Evolutionary conservation across 2,797 vertebrate species (phyloP).

Genomic region (Helostoma temminkii): DNA sequence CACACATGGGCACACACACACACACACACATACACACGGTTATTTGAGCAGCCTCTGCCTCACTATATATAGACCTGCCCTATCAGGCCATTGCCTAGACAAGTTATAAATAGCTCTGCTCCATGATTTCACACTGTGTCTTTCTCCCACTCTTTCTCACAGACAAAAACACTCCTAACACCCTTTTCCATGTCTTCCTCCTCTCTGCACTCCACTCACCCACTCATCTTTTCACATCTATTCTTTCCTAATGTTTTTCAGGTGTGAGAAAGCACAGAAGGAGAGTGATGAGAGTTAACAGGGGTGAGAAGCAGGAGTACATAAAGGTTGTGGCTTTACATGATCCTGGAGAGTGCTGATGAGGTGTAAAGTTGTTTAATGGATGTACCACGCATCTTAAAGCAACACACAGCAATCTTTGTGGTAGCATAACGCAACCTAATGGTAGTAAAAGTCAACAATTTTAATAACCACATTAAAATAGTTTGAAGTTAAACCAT

Average conservation of each 20-base stretch:
- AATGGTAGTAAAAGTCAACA: background rate
- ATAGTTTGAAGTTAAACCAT: too few relatives aligned
- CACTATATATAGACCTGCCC: conserved; percentile 80
- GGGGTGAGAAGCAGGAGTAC: background rate
- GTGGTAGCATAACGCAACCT: background rate
- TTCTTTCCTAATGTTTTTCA: conserved; percentile 20
- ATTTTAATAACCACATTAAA: background rate
- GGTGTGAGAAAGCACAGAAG: conserved; percentile 5
- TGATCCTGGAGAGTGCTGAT: background rate
- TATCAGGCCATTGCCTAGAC: conserved; percentile 71
- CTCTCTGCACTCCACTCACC: background rate
- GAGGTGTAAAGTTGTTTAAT: background rate
- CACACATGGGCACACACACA: conserved; percentile 18
- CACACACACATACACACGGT: conserved; percentile 36
- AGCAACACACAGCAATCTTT: background rate
- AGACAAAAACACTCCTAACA: conserved; percentile 25
- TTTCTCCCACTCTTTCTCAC: background rate
- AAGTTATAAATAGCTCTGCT: conserved; percentile 81
- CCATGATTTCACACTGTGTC: conserved; percentile 44
- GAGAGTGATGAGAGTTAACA: background rate
- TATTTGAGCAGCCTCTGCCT: conserved; percentile 61
- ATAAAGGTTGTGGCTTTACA: conserved; percentile 15
- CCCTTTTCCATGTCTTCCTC: conserved; percentile 28
- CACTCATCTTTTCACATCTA: conserved; percentile 6
- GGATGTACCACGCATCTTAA: background rate